Percentiles rank a stretch among this genome's conserved stretches.
Conservation (phyloP, 2,888 invertebrate genomes). For the Drosophila seclusa region DNA sequence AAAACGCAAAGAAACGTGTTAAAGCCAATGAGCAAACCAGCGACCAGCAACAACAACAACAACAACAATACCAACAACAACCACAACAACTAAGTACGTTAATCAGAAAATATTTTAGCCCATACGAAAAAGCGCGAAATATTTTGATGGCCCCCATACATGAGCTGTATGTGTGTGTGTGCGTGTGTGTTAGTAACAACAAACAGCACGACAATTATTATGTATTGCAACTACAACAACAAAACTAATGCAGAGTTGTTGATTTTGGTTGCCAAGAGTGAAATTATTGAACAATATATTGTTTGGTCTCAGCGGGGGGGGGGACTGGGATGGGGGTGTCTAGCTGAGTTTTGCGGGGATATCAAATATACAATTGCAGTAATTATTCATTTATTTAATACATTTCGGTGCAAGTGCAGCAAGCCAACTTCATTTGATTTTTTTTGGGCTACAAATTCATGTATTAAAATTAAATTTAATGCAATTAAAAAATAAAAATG, state of each 20-base stretch:
- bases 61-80: constrained; percentile 42
- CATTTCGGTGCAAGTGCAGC: not conserved
- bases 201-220: constrained; percentile 71
- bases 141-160: constrained; percentile 58
- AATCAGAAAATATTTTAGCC: constrained; percentile 74
- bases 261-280: constrained; percentile 79
- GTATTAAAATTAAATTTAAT: not conserved
- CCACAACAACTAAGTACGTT: constrained; percentile 59
- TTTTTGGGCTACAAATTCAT: not conserved
- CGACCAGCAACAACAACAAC: constrained; percentile 40
- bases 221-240: constrained; percentile 62
- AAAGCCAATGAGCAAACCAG: constrained; percentile 71
- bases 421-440: not conserved
- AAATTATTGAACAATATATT: constrained; percentile 75
- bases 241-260: constrained; percentile 73
- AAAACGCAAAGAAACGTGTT: constrained; percentile 78
- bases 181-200: constrained; percentile 59
- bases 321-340: not conserved
- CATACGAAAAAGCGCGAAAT: constrained; percentile 76
- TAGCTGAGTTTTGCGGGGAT: not conserved
- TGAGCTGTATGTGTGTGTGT: constrained; percentile 21
- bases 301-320: constrained; percentile 20
- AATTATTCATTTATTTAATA: constrained; percentile 1
- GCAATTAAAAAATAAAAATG: not conserved
- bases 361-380: not conserved